phyloP scores from a whole-genome alignment of 2,797 vertebrate genomes.

The Setipinna tenuifilis region DNA sequence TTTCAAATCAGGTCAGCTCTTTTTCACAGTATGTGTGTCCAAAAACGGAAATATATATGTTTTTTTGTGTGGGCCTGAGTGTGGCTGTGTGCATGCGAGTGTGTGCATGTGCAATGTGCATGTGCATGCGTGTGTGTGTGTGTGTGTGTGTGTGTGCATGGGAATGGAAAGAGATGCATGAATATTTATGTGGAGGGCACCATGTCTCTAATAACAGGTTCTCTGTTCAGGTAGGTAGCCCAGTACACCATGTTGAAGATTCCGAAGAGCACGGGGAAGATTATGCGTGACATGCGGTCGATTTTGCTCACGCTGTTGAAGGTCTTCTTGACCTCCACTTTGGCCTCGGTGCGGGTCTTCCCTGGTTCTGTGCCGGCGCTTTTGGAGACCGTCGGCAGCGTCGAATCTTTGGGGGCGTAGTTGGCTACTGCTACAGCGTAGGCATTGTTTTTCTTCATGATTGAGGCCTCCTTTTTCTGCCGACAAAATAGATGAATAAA shows the following conservation, averaged over 20 bases:
- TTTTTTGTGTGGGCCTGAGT: constrained; percentile 6
- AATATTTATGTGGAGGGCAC: constrained; percentile 76
- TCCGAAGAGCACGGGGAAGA: constrained; percentile 93
- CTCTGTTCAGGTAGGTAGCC: constrained; percentile 94
- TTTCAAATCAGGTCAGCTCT: background rate
- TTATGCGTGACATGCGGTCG: constrained; percentile 95
- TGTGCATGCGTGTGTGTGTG: background rate
- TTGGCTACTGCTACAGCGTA: constrained; percentile 94
- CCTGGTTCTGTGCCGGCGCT: constrained; percentile 79
- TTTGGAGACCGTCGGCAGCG: constrained; percentile 89
- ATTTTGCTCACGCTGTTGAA: constrained; percentile 98
- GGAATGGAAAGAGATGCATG: background rate
- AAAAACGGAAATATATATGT: constrained; percentile 3
- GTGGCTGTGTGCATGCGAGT: constrained; percentile 7
- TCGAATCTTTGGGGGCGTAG: constrained; percentile 90
- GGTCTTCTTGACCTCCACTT: constrained; percentile 89
- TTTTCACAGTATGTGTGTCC: constrained; percentile 11
- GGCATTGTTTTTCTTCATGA: constrained; percentile 94
- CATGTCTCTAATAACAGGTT: constrained; percentile 83
- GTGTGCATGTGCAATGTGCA: constrained; percentile 33
- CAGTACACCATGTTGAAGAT: constrained; percentile 95
- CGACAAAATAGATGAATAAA: constrained; percentile 21
- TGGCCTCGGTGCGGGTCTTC: constrained; percentile 80
- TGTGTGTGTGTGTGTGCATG: background rate
- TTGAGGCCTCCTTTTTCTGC: constrained; percentile 90